phyloP scores from a whole-genome alignment of 2,888 invertebrate species.

The Sympetrum striolatum region DNA sequence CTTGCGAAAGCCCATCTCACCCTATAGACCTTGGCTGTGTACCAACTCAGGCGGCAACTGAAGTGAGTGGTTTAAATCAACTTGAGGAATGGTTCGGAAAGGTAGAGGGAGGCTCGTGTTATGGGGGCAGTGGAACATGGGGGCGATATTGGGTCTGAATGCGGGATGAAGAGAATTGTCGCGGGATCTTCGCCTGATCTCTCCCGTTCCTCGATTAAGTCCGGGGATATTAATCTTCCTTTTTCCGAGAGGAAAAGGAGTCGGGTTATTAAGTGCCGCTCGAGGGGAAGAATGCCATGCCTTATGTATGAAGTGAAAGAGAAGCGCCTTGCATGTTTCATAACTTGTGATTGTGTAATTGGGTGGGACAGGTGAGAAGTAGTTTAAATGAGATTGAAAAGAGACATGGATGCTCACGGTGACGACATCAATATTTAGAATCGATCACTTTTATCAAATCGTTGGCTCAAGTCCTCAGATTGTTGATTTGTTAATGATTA shows the following conservation, averaged over 20 bases:
- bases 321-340: too few relatives aligned
- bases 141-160: not conserved
- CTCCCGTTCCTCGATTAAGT: not conserved
- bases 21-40: not conserved
- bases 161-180: not conserved
- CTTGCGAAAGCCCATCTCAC: not conserved
- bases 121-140: not conserved
- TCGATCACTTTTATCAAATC: too few relatives aligned
- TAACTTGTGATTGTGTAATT: too few relatives aligned
- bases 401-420: too few relatives aligned
- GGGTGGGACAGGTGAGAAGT: too few relatives aligned
- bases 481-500: too few relatives aligned
- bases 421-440: too few relatives aligned
- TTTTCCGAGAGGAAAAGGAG: not conserved
- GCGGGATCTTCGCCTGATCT: not conserved
- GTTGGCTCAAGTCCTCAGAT: too few relatives aligned
- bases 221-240: not conserved
- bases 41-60: not conserved
- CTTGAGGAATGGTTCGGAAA: not conserved
- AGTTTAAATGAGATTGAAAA: too few relatives aligned
- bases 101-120: not conserved
- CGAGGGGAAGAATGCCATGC: not conserved
- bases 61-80: not conserved
- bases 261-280: not conserved
- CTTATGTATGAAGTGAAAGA: too few relatives aligned